These are phyloP conservation scores for Bombus fervidus DNA, from an alignment of 1,140 invertebrate genomes.

Conservation along the genomic window DNA sequence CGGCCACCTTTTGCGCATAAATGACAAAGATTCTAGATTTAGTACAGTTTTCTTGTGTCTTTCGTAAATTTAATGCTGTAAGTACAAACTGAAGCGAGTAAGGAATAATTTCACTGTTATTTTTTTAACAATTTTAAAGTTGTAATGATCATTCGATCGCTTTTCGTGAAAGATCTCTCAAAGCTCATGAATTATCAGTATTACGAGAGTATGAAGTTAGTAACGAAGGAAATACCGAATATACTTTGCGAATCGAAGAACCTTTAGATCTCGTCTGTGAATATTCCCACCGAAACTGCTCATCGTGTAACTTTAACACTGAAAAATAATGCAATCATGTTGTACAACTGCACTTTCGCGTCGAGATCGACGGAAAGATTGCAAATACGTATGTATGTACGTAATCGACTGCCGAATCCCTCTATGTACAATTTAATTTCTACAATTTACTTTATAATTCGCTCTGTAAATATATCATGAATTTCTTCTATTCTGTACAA, in stretches of 20 bases:
- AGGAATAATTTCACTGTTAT: not conserved
- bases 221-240: not conserved
- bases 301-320: constrained; percentile 14
- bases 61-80: not conserved
- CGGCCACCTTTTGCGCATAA: not conserved
- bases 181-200: constrained; percentile 8
- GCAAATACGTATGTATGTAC: constrained; percentile 15
- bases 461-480: constrained; percentile 25
- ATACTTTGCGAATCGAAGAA: not conserved
- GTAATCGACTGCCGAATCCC: constrained; percentile 34
- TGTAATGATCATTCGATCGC: not conserved
- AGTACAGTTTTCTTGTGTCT: not conserved
- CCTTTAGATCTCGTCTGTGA: not conserved
- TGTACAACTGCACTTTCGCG: constrained; percentile 33
- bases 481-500: not conserved
- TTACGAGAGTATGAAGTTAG: not conserved
- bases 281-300: constrained; percentile 4
- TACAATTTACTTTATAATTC: not conserved
- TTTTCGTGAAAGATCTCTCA: not conserved
- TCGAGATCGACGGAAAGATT: not conserved
- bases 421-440: not conserved
- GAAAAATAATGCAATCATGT: constrained; percentile 39
- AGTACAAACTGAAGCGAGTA: not conserved
- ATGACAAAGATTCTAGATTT: not conserved
- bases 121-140: not conserved